Conservation (phyloP, 2,797 vertebrate species). For the Megaceryle alcyon region DNA sequence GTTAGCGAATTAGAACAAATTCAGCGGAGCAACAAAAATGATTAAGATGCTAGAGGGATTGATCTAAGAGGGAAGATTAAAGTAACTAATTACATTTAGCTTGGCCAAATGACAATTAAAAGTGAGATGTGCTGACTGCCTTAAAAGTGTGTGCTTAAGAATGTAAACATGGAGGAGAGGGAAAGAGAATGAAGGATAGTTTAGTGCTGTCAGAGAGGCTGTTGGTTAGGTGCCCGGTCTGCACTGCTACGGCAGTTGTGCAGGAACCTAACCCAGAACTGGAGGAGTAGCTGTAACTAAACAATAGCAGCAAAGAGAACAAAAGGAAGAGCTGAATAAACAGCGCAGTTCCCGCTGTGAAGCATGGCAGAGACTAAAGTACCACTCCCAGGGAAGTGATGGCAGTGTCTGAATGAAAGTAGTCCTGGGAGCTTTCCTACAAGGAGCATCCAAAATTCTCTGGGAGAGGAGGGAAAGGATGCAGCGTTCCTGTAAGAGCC, state of each 20-base stretch:
- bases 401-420: background rate
- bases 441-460: background rate
- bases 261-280: background rate
- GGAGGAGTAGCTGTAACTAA: background rate
- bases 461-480: background rate
- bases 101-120: constrained; percentile 67
- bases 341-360: background rate
- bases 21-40: constrained; percentile 61
- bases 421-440: background rate
- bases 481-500: background rate
- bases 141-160: constrained; percentile 54
- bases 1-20: constrained; percentile 68
- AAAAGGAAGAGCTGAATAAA: background rate
- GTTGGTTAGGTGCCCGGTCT: background rate
- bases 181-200: background rate
- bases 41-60: constrained; percentile 67
- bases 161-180: constrained; percentile 35
- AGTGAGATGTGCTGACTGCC: constrained; percentile 51
- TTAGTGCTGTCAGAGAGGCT: fast-evolving
- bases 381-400: background rate
- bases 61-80: constrained; percentile 65
- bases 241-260: background rate
- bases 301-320: background rate
- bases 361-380: background rate
- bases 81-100: constrained; percentile 71